Base-by-base conservation (phyloP, 2,888 invertebrate genomes). In the Brachyptera risi region DNA sequence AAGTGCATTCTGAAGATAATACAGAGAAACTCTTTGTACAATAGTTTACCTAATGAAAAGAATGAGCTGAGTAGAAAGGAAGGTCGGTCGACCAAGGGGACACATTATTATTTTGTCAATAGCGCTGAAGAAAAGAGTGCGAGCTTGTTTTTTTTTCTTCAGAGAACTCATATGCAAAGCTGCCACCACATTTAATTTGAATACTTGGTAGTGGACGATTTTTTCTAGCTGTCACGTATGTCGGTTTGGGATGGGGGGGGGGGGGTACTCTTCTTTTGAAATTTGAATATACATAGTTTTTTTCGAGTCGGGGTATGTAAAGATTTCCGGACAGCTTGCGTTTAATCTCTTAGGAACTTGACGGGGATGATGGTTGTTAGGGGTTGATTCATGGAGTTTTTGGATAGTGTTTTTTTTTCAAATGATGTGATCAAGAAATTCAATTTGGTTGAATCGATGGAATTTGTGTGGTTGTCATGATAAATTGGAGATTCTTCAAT, bases 141-240 rank as follows among this genome's bases (percentile, higher is more conserved):
- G 3, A n/a, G n/a, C n/a, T n/a, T 15, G 17, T 42, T 19, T 42
- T 42, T 42, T 38, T 42, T 42, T 9, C 42, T 42, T 2, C 17
- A 19, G 17, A 15, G 19, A 19, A 17, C 4, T 31, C 11, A 11
- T 51, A 50, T 50, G 59, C 59, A 59, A 51, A 51, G 59, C 38
- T 24, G 50, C n/a, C n/a, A n/a, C 50, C n/a, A n/a, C 50, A 59
- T 59, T 59, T 50, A 59, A 59, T 59, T 59, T 59, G 59, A 59
- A 59, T 59, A 59, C 38, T 15, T 17, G 50, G 27, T 51, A 31
- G 50, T 15, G 38, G 3, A 15, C 13, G 38, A n/a, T n/a, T 21
- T 49, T 49, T 49, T 17, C 5, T 26, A 31, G 50, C 50, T 51
- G 50, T 51, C 50, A 51, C 31, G 26, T 15, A 15, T n/a, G n/a